Base-by-base conservation (phyloP, 2,113 vertebrate species). In the Campylomormyrus tamandua region DNA sequence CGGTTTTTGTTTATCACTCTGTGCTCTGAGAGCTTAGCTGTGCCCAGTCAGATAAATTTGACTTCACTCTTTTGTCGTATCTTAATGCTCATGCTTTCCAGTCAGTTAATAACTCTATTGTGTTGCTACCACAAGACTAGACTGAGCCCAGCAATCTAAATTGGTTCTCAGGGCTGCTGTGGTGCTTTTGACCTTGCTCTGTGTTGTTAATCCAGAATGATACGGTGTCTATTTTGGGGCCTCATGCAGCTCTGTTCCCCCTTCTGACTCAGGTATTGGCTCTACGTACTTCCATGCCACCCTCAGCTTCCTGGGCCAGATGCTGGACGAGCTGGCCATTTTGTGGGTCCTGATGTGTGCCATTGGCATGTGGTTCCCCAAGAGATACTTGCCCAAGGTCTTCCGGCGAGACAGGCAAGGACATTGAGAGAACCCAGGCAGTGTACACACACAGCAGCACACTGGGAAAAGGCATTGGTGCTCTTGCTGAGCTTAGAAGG, bases 281-380 rank as follows among this genome's bases (percentile, higher is more conserved):
- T 99, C 98, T 0, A 98, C 98, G 48, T 99, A 99, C 93, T 99
- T 99, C 91, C 98, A 99, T 0, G 98, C 98, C 87, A 99, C 98
- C 0, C 97, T 99, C 90, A 99, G 98, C 94, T 99, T 99, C 94
- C 94, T 99, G 74, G 98, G 98, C 58, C 98, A 99, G 95, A 99
- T 99, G 98, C 95, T 99, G 90, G 98, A 99, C 91, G 98, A 99
- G 91, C 92, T 99, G 90, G 98, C 98, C 88, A 98, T 99, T 89
- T 95, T 99, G 6, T 99, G 98, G 98, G 98, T 99, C 90, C 94
- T 99, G 87, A 99, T 99, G 98, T 99, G 98, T 93, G 98, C 98
- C 88, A 95, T 99, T 89, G 98, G 96, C 91, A 99, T 99, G 98
- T 99, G 98, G 98, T 99, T 99, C 90, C 98, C 98, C 58, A 98